phyloP scores from a whole-genome alignment of 2,113 vertebrate genomes.

The Dolichallabes microphthalmus region DNA sequence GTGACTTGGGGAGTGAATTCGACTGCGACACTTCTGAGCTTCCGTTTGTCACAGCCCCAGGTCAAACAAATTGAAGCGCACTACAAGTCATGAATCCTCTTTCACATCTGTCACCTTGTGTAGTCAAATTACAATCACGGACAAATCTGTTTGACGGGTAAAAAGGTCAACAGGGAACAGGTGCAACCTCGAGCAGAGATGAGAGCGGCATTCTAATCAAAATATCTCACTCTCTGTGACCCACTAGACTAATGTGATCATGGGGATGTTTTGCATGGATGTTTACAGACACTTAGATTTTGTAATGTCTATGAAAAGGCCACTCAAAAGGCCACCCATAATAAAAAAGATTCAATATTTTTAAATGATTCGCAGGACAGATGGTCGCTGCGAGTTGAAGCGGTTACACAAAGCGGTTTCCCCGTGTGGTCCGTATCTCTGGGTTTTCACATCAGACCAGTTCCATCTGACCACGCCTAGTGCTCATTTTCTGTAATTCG shows the following conservation, averaged over 20 bases:
- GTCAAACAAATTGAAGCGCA: slow-evolving; percentile 21
- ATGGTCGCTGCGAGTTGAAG: too few species aligned
- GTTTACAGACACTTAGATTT: slow-evolving; percentile 1
- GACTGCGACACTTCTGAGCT: background rate
- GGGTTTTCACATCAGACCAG: background rate
- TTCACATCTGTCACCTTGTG: slow-evolving; percentile 26
- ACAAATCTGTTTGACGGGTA: slow-evolving; percentile 60
- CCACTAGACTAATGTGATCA: background rate
- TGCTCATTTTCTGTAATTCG: background rate
- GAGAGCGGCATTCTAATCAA: slow-evolving; percentile 53
- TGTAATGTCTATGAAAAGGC: background rate
- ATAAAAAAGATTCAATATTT: background rate
- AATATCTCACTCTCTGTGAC: slow-evolving; percentile 14
- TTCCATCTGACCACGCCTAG: background rate
- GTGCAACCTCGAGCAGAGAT: slow-evolving; percentile 56
- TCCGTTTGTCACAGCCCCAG: background rate
- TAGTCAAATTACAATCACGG: slow-evolving; percentile 60
- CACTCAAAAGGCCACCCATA: too few species aligned
- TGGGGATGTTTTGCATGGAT: background rate
- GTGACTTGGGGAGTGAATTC: background rate
- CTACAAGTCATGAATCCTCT: slow-evolving; percentile 10
- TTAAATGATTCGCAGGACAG: background rate
- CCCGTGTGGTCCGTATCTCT: background rate
- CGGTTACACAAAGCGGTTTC: too few species aligned
- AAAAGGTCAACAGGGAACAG: slow-evolving; percentile 58